Evolutionary conservation across 2,888 invertebrate genomes (phyloP).

Genomic region (Scaptomyza polygonia): DNA sequence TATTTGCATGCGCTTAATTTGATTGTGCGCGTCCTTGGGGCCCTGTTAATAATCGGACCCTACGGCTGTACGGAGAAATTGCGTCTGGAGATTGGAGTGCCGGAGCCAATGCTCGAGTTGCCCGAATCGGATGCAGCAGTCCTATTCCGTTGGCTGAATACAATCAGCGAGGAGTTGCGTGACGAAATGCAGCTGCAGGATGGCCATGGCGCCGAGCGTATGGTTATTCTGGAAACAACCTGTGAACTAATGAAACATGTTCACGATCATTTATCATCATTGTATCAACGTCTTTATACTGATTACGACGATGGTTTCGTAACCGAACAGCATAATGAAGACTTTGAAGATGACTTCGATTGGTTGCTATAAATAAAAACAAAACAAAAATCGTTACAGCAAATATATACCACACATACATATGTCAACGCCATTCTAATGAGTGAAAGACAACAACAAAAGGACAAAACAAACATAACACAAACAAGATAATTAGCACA

Average conservation of each 20-base stretch:
- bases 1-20: conserved; percentile 56
- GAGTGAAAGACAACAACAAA: no score
- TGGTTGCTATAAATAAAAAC: conserved; percentile 18
- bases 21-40: conserved; percentile 44
- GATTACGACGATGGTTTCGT: conserved; percentile 18
- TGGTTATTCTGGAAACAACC: conserved; percentile 47
- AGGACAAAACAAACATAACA: no score
- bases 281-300: conserved; percentile 4
- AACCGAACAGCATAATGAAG: conserved; percentile 9
- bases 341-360: conserved; percentile 27
- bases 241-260: conserved; percentile 54
- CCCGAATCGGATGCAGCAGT: conserved; percentile 43
- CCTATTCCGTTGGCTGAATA: conserved; percentile 61
- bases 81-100: conserved; percentile 43
- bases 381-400: not conserved
- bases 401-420: no score
- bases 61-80: conserved; percentile 43
- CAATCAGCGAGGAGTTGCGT: conserved; percentile 47
- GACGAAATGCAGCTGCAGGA: conserved; percentile 37
- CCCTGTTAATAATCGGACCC: conserved; percentile 44
- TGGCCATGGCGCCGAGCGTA: conserved; percentile 33
- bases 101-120: conserved; percentile 33
- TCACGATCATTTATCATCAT: conserved; percentile 29
- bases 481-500: no score
- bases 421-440: no score